These are phyloP conservation scores for Iguana delicatissima DNA, from an alignment of 2,797 vertebrate genomes.

Conservation along the genomic window DNA sequence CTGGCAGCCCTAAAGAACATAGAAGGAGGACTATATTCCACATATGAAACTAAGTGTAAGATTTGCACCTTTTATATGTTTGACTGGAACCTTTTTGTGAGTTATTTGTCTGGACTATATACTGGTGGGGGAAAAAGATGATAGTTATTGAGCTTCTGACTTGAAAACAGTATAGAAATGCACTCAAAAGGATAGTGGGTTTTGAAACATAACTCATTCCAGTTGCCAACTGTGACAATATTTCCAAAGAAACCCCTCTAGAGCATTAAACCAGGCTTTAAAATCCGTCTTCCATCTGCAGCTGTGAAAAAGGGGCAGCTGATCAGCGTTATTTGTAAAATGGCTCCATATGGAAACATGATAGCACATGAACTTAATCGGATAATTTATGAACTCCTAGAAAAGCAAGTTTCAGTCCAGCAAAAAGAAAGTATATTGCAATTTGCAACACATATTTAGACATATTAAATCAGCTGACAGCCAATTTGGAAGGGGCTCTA, in stretches of 20 bases:
- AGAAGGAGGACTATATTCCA: background rate
- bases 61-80: slow-evolving; percentile 3
- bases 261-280: slow-evolving; percentile 26
- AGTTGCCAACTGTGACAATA: slow-evolving; percentile 46
- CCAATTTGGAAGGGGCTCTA: background rate
- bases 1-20: background rate
- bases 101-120: too few relatives aligned
- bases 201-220: slow-evolving; percentile 60
- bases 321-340: slow-evolving; percentile 51
- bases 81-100: background rate
- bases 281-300: slow-evolving; percentile 39
- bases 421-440: slow-evolving; percentile 60
- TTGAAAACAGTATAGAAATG: slow-evolving; percentile 69
- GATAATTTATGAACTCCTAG: slow-evolving; percentile 68
- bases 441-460: slow-evolving; percentile 48
- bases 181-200: slow-evolving; percentile 61
- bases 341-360: slow-evolving; percentile 61
- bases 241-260: slow-evolving; percentile 49
- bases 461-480: slow-evolving; percentile 60
- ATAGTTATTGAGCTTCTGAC: slow-evolving; percentile 74
- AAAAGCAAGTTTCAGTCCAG: slow-evolving; percentile 67
- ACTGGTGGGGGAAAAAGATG: slow-evolving; percentile 59
- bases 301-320: slow-evolving; percentile 41
- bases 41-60: slow-evolving; percentile 10
- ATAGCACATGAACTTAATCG: slow-evolving; percentile 51